These are phyloP conservation scores for human DNA, from an alignment of 2,113 vertebrate genomes.

Conservation along the genomic window GRCh38 chr3:169454501-169455000, in stretches of 20 bases:
- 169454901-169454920: constrained; percentile 52
- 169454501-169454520: background rate
- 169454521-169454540: constrained; percentile 12
- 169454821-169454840: constrained; percentile 51
- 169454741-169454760: constrained; percentile 63
- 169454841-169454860: constrained; percentile 52
- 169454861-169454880: constrained; percentile 61
- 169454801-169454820: constrained; percentile 57
- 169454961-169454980: constrained; percentile 51
- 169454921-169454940: background rate
- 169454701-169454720: constrained; percentile 61
- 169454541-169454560: background rate
- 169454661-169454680: background rate
- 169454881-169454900: constrained; percentile 13
- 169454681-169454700: constrained; percentile 26
- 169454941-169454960: background rate
- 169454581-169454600: background rate
- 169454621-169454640: background rate
- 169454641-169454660: constrained; percentile 9
- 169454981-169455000: background rate
- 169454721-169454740: constrained; percentile 52
- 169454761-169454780: constrained; percentile 54
- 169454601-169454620: background rate
- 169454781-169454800: constrained; percentile 56
- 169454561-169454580: background rate